Conservation (phyloP, 2,888 invertebrate genomes). For the Amiota minor region DNA sequence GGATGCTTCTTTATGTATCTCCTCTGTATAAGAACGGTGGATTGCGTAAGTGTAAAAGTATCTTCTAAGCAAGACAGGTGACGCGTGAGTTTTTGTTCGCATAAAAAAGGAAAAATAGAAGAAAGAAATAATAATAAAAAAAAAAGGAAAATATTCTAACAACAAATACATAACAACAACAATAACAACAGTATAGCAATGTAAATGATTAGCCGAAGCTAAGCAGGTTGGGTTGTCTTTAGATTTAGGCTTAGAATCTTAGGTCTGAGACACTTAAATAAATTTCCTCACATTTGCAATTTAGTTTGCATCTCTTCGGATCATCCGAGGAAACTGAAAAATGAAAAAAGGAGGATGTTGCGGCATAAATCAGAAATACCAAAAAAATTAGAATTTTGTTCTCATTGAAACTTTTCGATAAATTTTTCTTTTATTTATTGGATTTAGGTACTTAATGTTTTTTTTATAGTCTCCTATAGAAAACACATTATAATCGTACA, state of each 20-base stretch:
- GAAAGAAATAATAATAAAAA: background rate
- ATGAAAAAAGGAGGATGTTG: too few species aligned
- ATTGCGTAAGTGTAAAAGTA: background rate
- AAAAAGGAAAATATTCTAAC: background rate
- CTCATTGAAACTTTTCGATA: too few species aligned
- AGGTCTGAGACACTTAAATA: constrained; percentile 2
- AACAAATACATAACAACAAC: background rate
- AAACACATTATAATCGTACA: too few species aligned
- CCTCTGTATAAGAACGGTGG: too few species aligned
- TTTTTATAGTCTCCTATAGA: too few species aligned
- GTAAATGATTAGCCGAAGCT: background rate
- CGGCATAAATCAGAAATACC: too few species aligned
- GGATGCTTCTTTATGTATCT: too few species aligned
- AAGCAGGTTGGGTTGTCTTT: background rate
- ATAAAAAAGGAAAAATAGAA: background rate
- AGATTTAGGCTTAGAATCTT: background rate
- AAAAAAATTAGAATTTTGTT: too few species aligned
- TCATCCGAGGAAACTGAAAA: too few species aligned
- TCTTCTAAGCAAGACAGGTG: background rate
- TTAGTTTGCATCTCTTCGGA: background rate
- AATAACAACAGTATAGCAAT: background rate
- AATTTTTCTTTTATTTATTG: too few species aligned
- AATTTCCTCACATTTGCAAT: constrained; percentile 17
- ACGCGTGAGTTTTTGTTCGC: background rate
- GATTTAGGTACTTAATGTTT: too few species aligned